Evolutionary conservation across 2,888 invertebrate species (phyloP).

Genomic region (Imbricaverruca yamaguchii): DNA sequence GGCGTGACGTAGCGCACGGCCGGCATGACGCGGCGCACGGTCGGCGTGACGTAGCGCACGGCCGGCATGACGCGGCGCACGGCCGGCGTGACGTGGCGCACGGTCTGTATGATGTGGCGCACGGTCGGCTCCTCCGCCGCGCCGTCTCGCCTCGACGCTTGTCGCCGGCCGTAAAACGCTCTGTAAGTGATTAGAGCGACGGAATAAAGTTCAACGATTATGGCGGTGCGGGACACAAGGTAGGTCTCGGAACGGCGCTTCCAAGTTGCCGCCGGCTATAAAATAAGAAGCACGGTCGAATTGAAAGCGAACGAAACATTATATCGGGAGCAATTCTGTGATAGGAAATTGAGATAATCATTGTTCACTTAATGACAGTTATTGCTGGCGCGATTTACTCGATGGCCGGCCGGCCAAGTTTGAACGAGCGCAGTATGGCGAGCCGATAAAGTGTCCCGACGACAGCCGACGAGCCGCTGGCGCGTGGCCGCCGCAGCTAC

Average conservation of each 20-base stretch:
- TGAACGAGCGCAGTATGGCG: background rate
- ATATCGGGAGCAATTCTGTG: slow-evolving; percentile 16
- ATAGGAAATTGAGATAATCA: slow-evolving; percentile 15
- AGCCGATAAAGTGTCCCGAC: background rate
- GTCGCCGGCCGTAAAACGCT: slow-evolving; percentile 5
- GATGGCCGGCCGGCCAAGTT: background rate
- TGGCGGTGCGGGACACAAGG: background rate
- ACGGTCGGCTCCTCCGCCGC: background rate
- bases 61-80: too few relatives aligned
- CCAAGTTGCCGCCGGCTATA: background rate
- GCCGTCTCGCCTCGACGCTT: background rate
- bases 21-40: too few relatives aligned
- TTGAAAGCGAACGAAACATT: slow-evolving; percentile 9
- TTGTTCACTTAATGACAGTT: slow-evolving; percentile 20
- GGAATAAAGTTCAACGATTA: slow-evolving; percentile 19
- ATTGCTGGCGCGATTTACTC: background rate
- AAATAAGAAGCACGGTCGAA: slow-evolving; percentile 4
- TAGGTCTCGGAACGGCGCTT: background rate
- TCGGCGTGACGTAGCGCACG: too few relatives aligned
- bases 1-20: background rate
- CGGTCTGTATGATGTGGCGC: too few relatives aligned
- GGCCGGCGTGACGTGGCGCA: too few relatives aligned
- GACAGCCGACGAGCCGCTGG: background rate
- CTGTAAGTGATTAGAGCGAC: slow-evolving; percentile 16
- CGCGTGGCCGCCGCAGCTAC: background rate